Evolutionary conservation across 1,140 invertebrate species (phyloP).

Genomic region (Apis laboriosa): DNA sequence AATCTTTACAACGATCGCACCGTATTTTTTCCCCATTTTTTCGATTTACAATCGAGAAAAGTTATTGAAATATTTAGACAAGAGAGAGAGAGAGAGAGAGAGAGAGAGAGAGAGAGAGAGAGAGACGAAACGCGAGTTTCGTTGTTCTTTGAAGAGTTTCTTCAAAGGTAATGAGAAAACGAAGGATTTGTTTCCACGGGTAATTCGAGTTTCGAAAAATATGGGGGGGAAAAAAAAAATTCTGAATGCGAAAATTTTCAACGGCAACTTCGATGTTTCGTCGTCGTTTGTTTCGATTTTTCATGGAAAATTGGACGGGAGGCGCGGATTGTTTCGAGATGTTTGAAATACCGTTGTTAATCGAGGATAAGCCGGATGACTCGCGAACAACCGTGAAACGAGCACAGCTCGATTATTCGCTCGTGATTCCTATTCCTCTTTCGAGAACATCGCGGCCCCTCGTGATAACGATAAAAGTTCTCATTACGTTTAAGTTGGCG

Average conservation of each 20-base stretch:
- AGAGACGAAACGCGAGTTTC: too few relatives aligned
- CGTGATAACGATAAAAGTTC: conserved; percentile 36
- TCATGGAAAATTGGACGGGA: background rate
- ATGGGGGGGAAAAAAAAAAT: background rate
- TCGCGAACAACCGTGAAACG: background rate
- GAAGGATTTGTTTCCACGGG: too few relatives aligned
- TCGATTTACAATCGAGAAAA: too few relatives aligned
- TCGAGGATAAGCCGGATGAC: conserved; percentile 7
- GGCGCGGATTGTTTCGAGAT: background rate
- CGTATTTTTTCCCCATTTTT: background rate
- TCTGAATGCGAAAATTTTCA: background rate
- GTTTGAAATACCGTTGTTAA: conserved; percentile 25
- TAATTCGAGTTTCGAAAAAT: background rate
- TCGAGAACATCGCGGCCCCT: background rate
- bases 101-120: too few relatives aligned
- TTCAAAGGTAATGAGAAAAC: too few relatives aligned
- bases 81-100: too few relatives aligned
- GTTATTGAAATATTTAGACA: too few relatives aligned
- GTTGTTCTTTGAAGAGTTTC: too few relatives aligned
- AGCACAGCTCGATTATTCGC: conserved; percentile 31
- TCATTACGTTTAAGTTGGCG: conserved; percentile 27
- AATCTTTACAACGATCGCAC: background rate
- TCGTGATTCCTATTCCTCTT: conserved; percentile 13
- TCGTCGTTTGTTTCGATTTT: background rate
- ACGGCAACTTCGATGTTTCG: background rate